Conservation (phyloP, 30 jellyfish, hydroid and myxozoan species). For the Turritopsis dohrnii region DNA sequence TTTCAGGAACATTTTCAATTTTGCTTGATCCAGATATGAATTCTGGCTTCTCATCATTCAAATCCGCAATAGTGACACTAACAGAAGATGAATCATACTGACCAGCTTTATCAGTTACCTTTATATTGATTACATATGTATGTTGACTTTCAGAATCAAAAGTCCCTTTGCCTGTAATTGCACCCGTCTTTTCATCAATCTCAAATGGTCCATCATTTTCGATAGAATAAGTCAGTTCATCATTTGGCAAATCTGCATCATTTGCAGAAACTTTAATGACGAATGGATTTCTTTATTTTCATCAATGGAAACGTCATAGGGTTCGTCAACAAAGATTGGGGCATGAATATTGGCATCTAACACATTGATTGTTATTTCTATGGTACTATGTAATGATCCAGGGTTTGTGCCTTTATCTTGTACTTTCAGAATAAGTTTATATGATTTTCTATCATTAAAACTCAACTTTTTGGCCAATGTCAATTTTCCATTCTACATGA, state of each 20-base stretch:
- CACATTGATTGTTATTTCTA: constrained; percentile 26
- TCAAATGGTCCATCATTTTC: constrained; percentile 36
- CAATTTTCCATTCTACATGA: constrained; percentile 35
- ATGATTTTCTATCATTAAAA: constrained; percentile 1
- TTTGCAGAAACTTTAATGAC: constrained; percentile 36
- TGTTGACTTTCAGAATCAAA: constrained; percentile 53
- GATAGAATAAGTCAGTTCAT: background rate
- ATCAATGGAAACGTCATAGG: constrained; percentile 31
- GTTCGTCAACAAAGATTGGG: constrained; percentile 32
- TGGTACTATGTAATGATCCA: constrained; percentile 29
- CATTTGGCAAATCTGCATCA: constrained; percentile 52
- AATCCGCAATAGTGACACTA: constrained; percentile 41
- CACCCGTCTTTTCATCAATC: constrained; percentile 72
- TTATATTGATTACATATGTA: constrained; percentile 35
- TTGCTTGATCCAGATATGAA: constrained; percentile 25
- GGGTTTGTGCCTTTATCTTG: constrained; percentile 47
- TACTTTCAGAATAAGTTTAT: constrained; percentile 37
- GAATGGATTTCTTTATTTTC: constrained; percentile 55
- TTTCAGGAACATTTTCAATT: background rate
- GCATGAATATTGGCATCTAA: constrained; percentile 59
- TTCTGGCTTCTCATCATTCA: constrained; percentile 61
- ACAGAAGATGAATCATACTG: constrained; percentile 37
- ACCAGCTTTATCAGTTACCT: constrained; percentile 60
- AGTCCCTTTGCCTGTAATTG: constrained; percentile 34
- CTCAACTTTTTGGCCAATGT: background rate